Conservation (phyloP, 2,888 invertebrate species). For the Parnassius smintheus region DNA sequence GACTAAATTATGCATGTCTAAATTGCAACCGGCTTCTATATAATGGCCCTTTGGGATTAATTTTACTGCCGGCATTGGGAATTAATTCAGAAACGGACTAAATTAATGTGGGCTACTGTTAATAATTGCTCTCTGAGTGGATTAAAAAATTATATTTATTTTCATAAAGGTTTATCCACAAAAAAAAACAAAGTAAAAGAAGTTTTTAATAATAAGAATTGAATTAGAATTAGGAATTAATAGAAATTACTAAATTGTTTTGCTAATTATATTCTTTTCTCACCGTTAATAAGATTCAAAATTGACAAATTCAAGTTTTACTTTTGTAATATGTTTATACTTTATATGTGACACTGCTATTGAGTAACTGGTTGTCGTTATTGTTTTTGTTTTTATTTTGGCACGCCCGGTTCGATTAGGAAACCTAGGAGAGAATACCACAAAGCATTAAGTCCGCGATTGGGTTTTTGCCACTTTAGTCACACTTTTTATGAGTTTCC, state of each 20-base stretch:
- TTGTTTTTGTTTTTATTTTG: too few species aligned
- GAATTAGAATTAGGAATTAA: too few species aligned
- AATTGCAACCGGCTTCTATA: constrained; percentile 7
- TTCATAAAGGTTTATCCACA: background rate
- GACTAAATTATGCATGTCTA: constrained; percentile 8
- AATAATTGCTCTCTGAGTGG: constrained; percentile 6
- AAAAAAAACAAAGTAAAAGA: background rate
- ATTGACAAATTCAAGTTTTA: background rate
- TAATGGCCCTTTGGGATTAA: constrained; percentile 18
- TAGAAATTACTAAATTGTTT: background rate
- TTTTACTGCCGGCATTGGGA: constrained; percentile 18
- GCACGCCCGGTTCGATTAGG: too few species aligned
- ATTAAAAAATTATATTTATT: constrained; percentile 1
- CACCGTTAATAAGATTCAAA: background rate
- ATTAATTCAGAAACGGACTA: constrained; percentile 22
- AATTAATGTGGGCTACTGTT: constrained; percentile 15
- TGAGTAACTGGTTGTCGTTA: too few species aligned
- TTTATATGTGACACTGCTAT: too few species aligned
- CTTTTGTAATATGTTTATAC: too few species aligned
- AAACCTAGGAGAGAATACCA: too few species aligned
- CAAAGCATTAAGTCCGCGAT: too few species aligned
- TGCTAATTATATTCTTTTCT: background rate
- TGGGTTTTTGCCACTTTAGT: too few species aligned
- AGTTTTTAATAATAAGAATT: background rate
- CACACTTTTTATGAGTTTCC: too few species aligned